Evolutionary conservation across 1,140 invertebrate genomes (phyloP), one percentile per base, ranked within the genome.

Genomic region (Sitobion miscanthi): DNA sequence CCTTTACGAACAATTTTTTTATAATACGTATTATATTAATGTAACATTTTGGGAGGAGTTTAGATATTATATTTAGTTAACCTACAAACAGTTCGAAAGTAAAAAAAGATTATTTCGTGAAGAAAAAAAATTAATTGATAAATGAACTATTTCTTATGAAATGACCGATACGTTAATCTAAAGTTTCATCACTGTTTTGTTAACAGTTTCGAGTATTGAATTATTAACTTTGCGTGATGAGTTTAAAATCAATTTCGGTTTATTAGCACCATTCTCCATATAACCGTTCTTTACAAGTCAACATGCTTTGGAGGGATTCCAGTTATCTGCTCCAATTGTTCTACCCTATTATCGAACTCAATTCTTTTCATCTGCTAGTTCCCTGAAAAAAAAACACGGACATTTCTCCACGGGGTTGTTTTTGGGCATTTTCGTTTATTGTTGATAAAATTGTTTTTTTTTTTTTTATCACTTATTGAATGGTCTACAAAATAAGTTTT

Each of bases 251-350:
- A 57, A 86, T 93, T 86, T 85, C 14, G 11, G 91, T 92, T 85
- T 54, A 83, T 92, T 92, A 92, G 69, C 47, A 35, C 14, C 25
- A 85, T 30, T 38, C 30, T 57, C n/a, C 91, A 14, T 49, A 83
- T 38, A 83, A 91, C 45, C 82, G 20, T 86, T 86, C 35, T 57
- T 86, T 93, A 93, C 52, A 42, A 93, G 23, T 86, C 49, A 86
- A 57, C 77, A 30, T 52, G 82, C 49, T 86, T 93, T 86, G 91
- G 52, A 93, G 49, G 45, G 91, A 85, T 93, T 93, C 91, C 91
- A 93, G 91, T 93, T 93, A 86, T 93, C 77, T 83, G 91, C 85
- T 92, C 90, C 91, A 92, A 92, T 83, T 92, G 91, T 93, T 92
- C 91, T 52, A 83, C 49, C 82, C 45, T 85, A 93, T 93, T 85